Evolutionary conservation across 2,888 invertebrate genomes (phyloP), one percentile per base, ranked within the genome.

Genomic region (Cantharis rustica): DNA sequence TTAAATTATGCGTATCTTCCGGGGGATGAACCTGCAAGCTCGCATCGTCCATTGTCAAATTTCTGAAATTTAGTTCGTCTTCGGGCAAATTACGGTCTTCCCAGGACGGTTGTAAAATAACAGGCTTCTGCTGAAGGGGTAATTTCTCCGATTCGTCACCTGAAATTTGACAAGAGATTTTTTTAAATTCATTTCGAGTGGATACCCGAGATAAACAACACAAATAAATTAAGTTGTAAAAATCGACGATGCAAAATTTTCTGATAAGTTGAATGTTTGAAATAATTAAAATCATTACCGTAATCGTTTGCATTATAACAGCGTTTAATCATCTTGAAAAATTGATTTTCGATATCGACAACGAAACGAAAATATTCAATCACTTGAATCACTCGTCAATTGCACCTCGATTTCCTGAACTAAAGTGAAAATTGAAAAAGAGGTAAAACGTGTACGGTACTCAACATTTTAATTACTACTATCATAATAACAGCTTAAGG

Each of bases 51-150:
- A 93, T 92, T 61, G 91, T 92, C 64, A 93, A 89, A 77, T 90
- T 90, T 84, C 85, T 84, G 87, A 95, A 93, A 89, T 95, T 95
- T 84, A 95, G 91, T 85, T 95, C 95, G 89, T 95, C 95, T 87
- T 94, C 94, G 73, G 95, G 93, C 84, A 94, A 91, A 89, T 95
- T 95, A 81, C 93, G 93, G 78, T 95, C 95, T 89, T 96, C 96
- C 95, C 95, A 96, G 75, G 95, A 95, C 11, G 96, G 96, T 72
- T 95, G 96, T 79, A 96, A 90, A 82, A 93, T 93, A 79, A 96
- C 96, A 69, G 96, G 95, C 88, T 94, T 94, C 81, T 92, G 95
- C 81, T 92, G 90, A 85, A 93, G 91, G 47, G 92, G 92, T 76
- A 90, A 89, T 86, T 91, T 92, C 86, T 93, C 93, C 68, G 89